These are phyloP conservation scores for Agrilus biguttatus DNA, from an alignment of 2,888 invertebrate genomes.

Conservation along the genomic window DNA sequence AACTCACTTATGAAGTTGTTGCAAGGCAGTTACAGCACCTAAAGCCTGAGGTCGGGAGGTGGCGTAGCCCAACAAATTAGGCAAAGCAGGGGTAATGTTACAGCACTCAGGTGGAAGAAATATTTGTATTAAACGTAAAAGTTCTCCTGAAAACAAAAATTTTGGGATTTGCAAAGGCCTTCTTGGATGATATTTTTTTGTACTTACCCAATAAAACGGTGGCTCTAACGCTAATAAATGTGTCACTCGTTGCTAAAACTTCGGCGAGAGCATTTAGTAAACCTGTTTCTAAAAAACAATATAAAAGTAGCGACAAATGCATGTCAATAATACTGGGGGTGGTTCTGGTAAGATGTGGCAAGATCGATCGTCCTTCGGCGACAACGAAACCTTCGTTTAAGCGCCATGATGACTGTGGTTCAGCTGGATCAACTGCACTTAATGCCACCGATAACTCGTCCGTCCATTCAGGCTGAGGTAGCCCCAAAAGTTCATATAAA, in stretches of 20 bases:
- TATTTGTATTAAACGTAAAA: slow-evolving; percentile 73
- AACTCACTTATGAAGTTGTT: slow-evolving; percentile 50
- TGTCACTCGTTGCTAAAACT: slow-evolving; percentile 80
- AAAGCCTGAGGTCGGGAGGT: slow-evolving; percentile 67
- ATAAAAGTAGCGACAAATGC: slow-evolving; percentile 76
- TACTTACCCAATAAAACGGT: slow-evolving; percentile 65
- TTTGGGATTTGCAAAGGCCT: background rate
- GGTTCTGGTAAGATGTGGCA: slow-evolving; percentile 73
- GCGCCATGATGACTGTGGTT: slow-evolving; percentile 74
- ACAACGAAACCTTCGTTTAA: slow-evolving; percentile 90
- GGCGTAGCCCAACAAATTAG: slow-evolving; percentile 67
- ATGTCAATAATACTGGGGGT: slow-evolving; percentile 86
- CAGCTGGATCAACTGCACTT: slow-evolving; percentile 76
- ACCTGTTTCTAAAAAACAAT: slow-evolving; percentile 77
- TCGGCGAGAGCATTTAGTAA: slow-evolving; percentile 79
- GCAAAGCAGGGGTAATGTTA: slow-evolving; percentile 69
- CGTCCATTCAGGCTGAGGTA: slow-evolving; percentile 84
- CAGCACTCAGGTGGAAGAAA: slow-evolving; percentile 79
- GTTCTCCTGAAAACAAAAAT: slow-evolving; percentile 44
- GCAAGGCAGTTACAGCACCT: slow-evolving; percentile 67
- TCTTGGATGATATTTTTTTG: background rate
- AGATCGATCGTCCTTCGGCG: slow-evolving; percentile 71
- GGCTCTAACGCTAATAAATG: slow-evolving; percentile 79
- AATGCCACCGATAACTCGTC: slow-evolving; percentile 82
- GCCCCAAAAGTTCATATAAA: slow-evolving; percentile 75